These are phyloP conservation scores for Galendromus occidentalis DNA, from an alignment of 1,140 invertebrate genomes.

Conservation along the genomic window DNA sequence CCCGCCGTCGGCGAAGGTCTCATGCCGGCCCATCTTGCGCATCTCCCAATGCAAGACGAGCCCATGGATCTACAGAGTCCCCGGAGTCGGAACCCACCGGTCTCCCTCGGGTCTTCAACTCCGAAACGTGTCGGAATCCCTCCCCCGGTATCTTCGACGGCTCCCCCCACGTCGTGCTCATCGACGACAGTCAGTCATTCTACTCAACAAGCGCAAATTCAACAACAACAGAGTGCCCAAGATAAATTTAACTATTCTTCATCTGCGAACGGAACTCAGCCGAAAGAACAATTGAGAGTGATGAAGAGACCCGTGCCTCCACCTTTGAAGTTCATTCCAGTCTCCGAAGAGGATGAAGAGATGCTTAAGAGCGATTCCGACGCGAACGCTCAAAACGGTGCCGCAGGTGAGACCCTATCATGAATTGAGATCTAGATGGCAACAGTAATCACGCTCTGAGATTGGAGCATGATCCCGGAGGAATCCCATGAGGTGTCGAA, in stretches of 20 bases:
- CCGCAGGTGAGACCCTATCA: neutral
- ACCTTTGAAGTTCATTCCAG: neutral
- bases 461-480: too few relatives aligned
- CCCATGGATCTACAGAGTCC: constrained; percentile 4
- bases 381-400: neutral
- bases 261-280: too few relatives aligned
- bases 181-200: neutral
- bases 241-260: neutral
- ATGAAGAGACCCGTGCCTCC: neutral
- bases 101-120: neutral
- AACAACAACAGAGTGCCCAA: neutral
- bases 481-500: too few relatives aligned
- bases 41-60: constrained; percentile 2
- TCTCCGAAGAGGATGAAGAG: neutral
- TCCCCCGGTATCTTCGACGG: neutral
- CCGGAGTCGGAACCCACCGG: neutral
- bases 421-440: neutral
- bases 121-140: neutral
- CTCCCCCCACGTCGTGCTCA: neutral
- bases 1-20: neutral
- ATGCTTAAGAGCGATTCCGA: neutral
- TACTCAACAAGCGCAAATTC: neutral
- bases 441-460: too few relatives aligned
- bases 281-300: neutral
- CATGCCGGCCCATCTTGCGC: neutral